Base-by-base conservation (phyloP, 2,797 vertebrate species). In the Harpagifer antarcticus region DNA sequence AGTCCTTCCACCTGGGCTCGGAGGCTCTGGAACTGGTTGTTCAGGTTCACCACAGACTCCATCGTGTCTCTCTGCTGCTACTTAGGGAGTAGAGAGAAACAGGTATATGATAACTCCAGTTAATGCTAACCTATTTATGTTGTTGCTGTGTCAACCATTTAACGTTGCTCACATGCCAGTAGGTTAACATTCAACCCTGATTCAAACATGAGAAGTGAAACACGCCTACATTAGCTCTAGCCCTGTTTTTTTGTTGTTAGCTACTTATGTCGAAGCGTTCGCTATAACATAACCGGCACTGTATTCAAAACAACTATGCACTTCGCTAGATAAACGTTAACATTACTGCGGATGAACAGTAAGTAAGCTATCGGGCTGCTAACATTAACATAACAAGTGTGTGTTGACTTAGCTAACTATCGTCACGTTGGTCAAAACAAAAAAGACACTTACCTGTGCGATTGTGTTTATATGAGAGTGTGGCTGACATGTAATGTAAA, bases 21-120 rank as follows among this genome's bases (percentile, higher is more conserved):
- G n/a, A 99, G 91, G 59, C 94, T 95, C 60, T 96, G 95, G 57
- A 95, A 96, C 78, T 96, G 89, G 94, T 93, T 93, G 86, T 95
- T 88, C 68, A 97, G 79, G 91, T 94, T 97, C 92, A 95, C 74
- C 90, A 93, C 86, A 0, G 89, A 67, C 90, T 96, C 96, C 97
- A 98, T 98, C 5, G 7, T 78, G 78, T 76, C 52, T 69, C 5
- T 5, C 45, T 83, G 74, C 66, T 40, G 59, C 68, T 54, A 3
- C 11, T 47, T 7, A n/a, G 1, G 48, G 13, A 54, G n/a, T 3
- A 7, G 0, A n/a, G 6, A 64, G 11, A 57, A 70, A 9, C 14
- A 11, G 16, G 2, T 12, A 11, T n/a, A 16, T 6, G 2, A 33
- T 8, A 5, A 45, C 16, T 11, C 2, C 20, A 44, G 2, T 20